phyloP scores from a whole-genome alignment of 2,888 invertebrate species.

The Lasioglossum villosulum region DNA sequence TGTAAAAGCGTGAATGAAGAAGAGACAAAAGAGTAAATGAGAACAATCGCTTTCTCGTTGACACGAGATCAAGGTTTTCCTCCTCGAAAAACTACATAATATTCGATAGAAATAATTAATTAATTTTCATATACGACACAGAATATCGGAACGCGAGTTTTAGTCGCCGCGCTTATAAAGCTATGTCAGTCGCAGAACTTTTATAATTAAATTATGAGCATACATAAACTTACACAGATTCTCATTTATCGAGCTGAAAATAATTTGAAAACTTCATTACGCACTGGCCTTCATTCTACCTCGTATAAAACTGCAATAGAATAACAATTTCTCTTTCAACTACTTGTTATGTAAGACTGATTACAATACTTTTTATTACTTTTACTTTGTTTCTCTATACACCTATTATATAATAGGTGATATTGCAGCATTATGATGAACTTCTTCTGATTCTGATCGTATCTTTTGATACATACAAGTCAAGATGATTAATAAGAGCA shows the following conservation, averaged over 20 bases:
- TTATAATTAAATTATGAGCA: conserved; percentile 20
- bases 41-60: conserved; percentile 8
- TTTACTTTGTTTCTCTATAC: background rate
- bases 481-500: background rate
- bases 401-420: no score
- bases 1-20: background rate
- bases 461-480: background rate
- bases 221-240: background rate
- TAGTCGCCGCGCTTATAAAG: conserved; percentile 6
- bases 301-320: background rate
- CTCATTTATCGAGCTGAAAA: background rate
- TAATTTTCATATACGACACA: conserved; percentile 1
- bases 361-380: background rate
- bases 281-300: background rate
- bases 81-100: background rate
- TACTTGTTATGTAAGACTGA: background rate
- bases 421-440: background rate
- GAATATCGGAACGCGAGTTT: conserved; percentile 18
- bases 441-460: no score
- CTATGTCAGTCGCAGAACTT: conserved; percentile 21
- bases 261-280: background rate
- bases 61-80: conserved; percentile 18
- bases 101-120: conserved; percentile 23
- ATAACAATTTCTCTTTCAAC: background rate
- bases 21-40: conserved; percentile 27